Base-by-base conservation (phyloP, 2,113 vertebrate genomes). In the Mobula hypostoma region DNA sequence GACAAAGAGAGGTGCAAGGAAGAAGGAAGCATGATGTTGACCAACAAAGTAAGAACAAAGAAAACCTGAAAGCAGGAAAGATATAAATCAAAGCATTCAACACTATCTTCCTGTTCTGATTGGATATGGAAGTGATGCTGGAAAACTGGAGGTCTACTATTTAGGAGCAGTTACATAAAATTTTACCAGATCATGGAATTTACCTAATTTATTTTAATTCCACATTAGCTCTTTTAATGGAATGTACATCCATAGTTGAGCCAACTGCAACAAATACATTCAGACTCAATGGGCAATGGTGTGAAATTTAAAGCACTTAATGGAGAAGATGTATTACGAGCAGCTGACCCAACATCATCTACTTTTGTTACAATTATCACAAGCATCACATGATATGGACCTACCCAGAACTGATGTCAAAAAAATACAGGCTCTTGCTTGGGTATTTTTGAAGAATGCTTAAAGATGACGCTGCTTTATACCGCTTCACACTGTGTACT, bases 401-500 rank as follows among this genome's bases (percentile, higher is more conserved):
- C 96, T 94, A 96, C 95, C 95, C 95, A 0, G 0, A 94, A 7
- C 93, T 80, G 66, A 87, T 94, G 94, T 95, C 1, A 0, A 95
- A 95, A 90, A 66, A 94, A 95, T 95, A 96, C 66, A 96, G 94
- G 79, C 0, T 0, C 90, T 95, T 40, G 0, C 29, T 40, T 0
- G 94, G 90, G 7, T 94, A 2, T 0, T 40, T 24, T 83, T 95
- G 94, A 24, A 94, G 58, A 0, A 66, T 14, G 6, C 72, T 61
- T 24, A 0, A 2, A 11, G 95, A 95, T 6, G 95, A 19, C 61
- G 93, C 24, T 0, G 94, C 11, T 0, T 79, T 58, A 40, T 94
- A 95, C 32, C 94, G 95, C 63, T 90, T 95, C 1, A 94, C 94
- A 0, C 94, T 95, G 94, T 95, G 96, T 40, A 95, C 94, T 0